A percentile compares a stretch with the other conserved stretches of the same genome.
Evolutionary conservation across 2,113 vertebrate genomes (phyloP).

Genomic region (Cryptomyrus ogoouensis): DNA sequence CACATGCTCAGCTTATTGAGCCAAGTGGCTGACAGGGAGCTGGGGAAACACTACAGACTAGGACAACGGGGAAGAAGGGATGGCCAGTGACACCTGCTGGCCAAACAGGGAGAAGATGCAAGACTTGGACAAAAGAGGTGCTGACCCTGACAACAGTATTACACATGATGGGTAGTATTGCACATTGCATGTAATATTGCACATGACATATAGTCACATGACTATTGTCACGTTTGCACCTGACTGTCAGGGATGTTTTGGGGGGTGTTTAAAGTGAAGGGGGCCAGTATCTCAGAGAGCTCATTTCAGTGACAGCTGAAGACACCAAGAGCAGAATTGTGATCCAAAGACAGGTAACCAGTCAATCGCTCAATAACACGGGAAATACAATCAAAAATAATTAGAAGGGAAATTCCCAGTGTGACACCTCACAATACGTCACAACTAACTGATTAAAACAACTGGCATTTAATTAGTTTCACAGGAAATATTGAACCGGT

Average conservation of each 20-base stretch:
- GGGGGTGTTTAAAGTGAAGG: background rate
- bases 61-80: no score
- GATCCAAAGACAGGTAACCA: background rate
- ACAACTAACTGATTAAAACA: background rate
- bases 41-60: no score
- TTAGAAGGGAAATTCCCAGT: background rate
- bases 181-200: background rate
- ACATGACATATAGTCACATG: background rate
- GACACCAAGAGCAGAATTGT: background rate
- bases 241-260: background rate
- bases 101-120: no score
- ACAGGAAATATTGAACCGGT: background rate
- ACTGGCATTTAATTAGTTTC: background rate
- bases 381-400: background rate
- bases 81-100: no score
- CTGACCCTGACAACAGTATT: no score
- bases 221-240: background rate
- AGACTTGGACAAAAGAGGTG: no score
- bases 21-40: no score
- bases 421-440: background rate
- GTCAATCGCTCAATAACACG: background rate
- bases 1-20: no score
- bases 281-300: background rate
- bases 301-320: background rate
- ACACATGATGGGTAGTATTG: background rate